These are phyloP conservation scores for Drosophila prostipennis DNA, from an alignment of 2,888 invertebrate genomes.

Conservation along the genomic window DNA sequence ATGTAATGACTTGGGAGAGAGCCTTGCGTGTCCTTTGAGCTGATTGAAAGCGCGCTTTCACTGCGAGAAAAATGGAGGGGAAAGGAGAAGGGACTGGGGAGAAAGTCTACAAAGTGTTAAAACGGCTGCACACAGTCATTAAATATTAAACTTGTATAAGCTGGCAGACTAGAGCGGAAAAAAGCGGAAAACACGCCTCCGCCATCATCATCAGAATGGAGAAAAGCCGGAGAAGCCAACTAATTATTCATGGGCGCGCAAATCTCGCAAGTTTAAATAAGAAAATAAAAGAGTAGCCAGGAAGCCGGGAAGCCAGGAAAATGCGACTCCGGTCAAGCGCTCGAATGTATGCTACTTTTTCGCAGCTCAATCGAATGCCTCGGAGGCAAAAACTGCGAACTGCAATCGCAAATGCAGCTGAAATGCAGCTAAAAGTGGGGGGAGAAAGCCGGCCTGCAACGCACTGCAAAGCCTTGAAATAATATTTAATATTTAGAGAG, in stretches of 20 bases:
- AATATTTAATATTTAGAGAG: conserved; percentile 85
- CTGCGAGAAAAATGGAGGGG: neutral
- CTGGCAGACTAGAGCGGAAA: conserved; percentile 37
- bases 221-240: conserved; percentile 3
- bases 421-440: conserved; percentile 8
- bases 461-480: conserved; percentile 82
- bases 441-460: conserved; percentile 12
- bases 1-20: conserved; percentile 53
- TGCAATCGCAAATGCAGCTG: conserved; percentile 21
- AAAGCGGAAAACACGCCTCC: conserved; percentile 7
- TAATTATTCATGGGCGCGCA: conserved; percentile 58
- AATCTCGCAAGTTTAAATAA: conserved; percentile 65
- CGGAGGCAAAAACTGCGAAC: conserved; percentile 26
- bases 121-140: conserved; percentile 73
- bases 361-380: conserved; percentile 61
- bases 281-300: conserved; percentile 40
- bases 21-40: conserved; percentile 70
- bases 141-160: conserved; percentile 67
- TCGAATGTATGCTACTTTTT: conserved; percentile 72
- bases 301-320: no score
- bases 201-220: conserved; percentile 23
- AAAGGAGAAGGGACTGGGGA: neutral
- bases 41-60: conserved; percentile 61
- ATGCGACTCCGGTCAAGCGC: conserved; percentile 67
- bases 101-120: conserved; percentile 70